phyloP scores from a whole-genome alignment of 2,888 invertebrate species.

The Cheilosia vulpina region DNA sequence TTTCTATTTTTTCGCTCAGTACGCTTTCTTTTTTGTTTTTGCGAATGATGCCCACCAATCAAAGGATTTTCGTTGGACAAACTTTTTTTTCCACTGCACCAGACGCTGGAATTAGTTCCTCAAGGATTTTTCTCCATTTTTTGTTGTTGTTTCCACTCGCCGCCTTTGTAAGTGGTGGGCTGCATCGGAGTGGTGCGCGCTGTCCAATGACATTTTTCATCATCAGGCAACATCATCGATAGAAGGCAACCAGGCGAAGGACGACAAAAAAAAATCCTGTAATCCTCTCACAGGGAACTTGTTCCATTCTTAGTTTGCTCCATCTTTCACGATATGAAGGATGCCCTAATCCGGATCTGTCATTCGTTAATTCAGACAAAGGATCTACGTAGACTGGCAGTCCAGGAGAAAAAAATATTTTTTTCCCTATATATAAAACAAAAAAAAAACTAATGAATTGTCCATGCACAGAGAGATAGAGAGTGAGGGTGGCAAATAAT shows the following conservation, averaged over 20 bases:
- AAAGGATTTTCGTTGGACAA: slow-evolving; percentile 64
- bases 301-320: slow-evolving; percentile 24
- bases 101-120: slow-evolving; percentile 70
- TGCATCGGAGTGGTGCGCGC: slow-evolving; percentile 45
- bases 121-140: slow-evolving; percentile 44
- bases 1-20: slow-evolving; percentile 14
- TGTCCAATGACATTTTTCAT: slow-evolving; percentile 72
- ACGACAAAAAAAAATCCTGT: slow-evolving; percentile 63
- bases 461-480: slow-evolving; percentile 8
- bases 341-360: slow-evolving; percentile 75
- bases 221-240: slow-evolving; percentile 70
- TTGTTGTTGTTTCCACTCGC: background rate
- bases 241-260: slow-evolving; percentile 42
- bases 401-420: slow-evolving; percentile 7
- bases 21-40: background rate
- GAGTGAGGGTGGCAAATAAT: slow-evolving; percentile 54
- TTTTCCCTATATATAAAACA: slow-evolving; percentile 22
- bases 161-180: slow-evolving; percentile 47
- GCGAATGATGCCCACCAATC: slow-evolving; percentile 70
- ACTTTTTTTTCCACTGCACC: slow-evolving; percentile 56
- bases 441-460: slow-evolving; percentile 24
- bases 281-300: slow-evolving; percentile 65
- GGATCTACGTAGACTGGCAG: slow-evolving; percentile 55
- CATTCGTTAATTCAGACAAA: slow-evolving; percentile 74
- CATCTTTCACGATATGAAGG: slow-evolving; percentile 69